Evolutionary conservation across 1,140 invertebrate genomes (phyloP), one percentile per base, ranked within the genome.

Genomic region (Zaprionus vittiger): DNA sequence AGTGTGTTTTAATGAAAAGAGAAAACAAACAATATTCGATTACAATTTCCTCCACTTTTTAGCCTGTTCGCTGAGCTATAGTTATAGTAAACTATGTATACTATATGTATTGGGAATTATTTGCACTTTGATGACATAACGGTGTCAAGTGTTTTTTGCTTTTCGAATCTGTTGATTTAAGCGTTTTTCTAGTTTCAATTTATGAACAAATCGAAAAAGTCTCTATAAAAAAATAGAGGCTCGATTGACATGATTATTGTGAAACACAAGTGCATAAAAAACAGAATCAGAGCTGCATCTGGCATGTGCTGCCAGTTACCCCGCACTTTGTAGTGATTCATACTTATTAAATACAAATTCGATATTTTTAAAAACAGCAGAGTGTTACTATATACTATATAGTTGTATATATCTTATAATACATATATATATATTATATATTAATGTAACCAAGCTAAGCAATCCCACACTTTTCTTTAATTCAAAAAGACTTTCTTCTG

Each of bases 111-210:
- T 14, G 54, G n/a, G 41, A 59, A 59, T 59, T 60, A 59, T 68
- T 49, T 7, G 5, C 31, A 67, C 22, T 57, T 31, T 68, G 41
- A 68, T 59, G 55, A 68, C 56, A 68, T 68, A 68, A 68, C 38
- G 65, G 17, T 59, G 54, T 68, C 55, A 57, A 57, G 54, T 59
- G 26, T 49, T 68, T 57, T 49, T n/a, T 47, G 41, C 41, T 47
- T 47, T 47, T 47, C n/a, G 41, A 44, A 44, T 64, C 63, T 64
- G 52, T 71, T 47, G 15, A 64, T 63, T 68, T 34, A 44, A 64
- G 52, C 60, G 37, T 64, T 71, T 71, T 71, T 56, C 49, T 64
- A 71, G 68, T 64, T 63, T 55, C 55, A 38, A 56, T 64, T 71
- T 64, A 71, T 44, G 26, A 55, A 68, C 55, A 68, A 68, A 52